Evolutionary conservation across 2,888 invertebrate genomes (phyloP).

Genomic region (Penaeus monodon): DNA sequence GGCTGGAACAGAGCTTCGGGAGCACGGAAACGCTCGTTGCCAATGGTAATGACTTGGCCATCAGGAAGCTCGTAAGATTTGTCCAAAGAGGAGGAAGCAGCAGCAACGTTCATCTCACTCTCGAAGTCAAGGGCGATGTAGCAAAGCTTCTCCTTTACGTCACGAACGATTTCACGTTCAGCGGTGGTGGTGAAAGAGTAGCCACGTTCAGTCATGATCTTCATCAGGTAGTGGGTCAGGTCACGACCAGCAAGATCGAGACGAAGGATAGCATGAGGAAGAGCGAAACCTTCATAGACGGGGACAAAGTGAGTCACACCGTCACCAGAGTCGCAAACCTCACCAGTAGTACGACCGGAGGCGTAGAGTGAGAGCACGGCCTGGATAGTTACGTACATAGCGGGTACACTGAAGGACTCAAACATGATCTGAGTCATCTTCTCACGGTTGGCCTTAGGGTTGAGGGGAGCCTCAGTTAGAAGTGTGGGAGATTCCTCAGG

Average conservation of each 20-base stretch:
- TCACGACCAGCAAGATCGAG: constrained; percentile 61
- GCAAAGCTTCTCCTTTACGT: constrained; percentile 61
- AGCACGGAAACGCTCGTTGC: constrained; percentile 91
- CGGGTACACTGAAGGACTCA: constrained; percentile 71
- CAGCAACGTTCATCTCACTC: constrained; percentile 68
- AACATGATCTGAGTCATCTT: constrained; percentile 83
- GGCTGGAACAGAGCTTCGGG: constrained; percentile 80
- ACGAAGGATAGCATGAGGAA: constrained; percentile 57
- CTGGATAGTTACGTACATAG: constrained; percentile 73
- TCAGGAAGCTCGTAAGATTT: constrained; percentile 94
- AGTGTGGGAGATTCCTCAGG: constrained; percentile 93
- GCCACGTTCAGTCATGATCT: constrained; percentile 59
- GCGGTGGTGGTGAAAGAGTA: constrained; percentile 62
- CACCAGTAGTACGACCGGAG: constrained; percentile 72
- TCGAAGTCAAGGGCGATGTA: constrained; percentile 57
- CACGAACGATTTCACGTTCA: constrained; percentile 58
- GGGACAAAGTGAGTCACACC: constrained; percentile 71
- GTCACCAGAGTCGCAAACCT: constrained; percentile 72
- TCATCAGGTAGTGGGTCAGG: constrained; percentile 54
- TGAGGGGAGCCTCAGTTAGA: constrained; percentile 91
- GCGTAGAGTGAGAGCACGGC: constrained; percentile 72
- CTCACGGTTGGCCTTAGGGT: constrained; percentile 93
- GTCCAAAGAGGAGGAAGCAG: constrained; percentile 89
- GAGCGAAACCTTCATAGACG: constrained; percentile 54
- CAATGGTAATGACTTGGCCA: constrained; percentile 91